Evolutionary conservation across 2,797 vertebrate genomes (phyloP).

Genomic region (Semotilus atromaculatus): DNA sequence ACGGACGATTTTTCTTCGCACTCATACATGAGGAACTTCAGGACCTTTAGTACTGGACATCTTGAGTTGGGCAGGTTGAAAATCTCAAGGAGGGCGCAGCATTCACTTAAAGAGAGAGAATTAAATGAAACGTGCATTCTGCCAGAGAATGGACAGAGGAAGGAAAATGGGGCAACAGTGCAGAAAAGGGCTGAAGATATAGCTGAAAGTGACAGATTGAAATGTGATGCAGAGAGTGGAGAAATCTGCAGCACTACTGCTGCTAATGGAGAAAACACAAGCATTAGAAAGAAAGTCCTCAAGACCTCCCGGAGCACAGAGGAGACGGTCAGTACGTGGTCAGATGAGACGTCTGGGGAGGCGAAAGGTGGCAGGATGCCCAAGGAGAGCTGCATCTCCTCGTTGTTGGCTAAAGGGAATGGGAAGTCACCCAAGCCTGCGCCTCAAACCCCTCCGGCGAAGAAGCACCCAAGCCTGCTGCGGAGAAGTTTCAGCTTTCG

Average conservation of each 20-base stretch:
- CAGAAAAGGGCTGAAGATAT: slow-evolving; percentile 43
- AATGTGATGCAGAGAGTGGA: not conserved
- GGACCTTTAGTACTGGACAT: slow-evolving; percentile 91
- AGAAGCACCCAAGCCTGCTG: slow-evolving; percentile 73
- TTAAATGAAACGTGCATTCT: slow-evolving; percentile 53
- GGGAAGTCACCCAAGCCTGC: slow-evolving; percentile 53
- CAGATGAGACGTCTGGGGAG: slow-evolving; percentile 26
- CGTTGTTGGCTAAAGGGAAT: slow-evolving; percentile 63
- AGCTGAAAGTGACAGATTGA: slow-evolving; percentile 6
- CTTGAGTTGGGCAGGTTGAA: slow-evolving; percentile 87
- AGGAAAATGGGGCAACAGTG: slow-evolving; percentile 8
- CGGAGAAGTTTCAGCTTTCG: slow-evolving; percentile 91
- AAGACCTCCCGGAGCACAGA: slow-evolving; percentile 73
- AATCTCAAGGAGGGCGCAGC: slow-evolving; percentile 60
- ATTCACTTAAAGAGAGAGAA: slow-evolving; percentile 59
- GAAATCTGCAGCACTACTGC: slow-evolving; percentile 2
- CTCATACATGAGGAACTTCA: slow-evolving; percentile 81
- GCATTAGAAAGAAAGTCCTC: slow-evolving; percentile 53
- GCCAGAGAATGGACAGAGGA: slow-evolving; percentile 36
- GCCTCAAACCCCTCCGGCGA: slow-evolving; percentile 60
- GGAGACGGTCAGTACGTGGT: slow-evolving; percentile 57
- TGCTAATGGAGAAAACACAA: slow-evolving; percentile 45
- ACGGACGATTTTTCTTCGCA: slow-evolving; percentile 68
- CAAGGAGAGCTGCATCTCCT: slow-evolving; percentile 42
- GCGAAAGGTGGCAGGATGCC: not conserved